Evolutionary conservation across 2,113 vertebrate species (phyloP).

Genomic region (Rhombomys opimus): DNA sequence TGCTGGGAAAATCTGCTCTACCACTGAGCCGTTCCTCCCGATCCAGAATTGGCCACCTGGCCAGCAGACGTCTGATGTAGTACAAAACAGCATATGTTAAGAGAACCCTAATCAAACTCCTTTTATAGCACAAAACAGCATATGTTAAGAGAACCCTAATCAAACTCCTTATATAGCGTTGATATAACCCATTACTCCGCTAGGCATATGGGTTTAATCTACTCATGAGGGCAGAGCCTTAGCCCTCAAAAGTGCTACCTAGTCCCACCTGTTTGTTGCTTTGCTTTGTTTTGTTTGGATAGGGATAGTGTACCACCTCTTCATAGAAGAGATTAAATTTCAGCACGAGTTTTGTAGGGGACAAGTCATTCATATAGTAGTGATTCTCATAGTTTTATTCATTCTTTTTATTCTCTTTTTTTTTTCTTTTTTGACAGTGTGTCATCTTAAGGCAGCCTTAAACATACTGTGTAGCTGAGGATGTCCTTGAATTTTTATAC

Average conservation of each 20-base stretch:
- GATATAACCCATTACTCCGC: too few relatives aligned
- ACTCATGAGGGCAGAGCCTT: neutral
- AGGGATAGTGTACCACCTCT: neutral
- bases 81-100: neutral
- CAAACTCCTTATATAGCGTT: neutral
- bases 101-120: neutral
- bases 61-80: neutral
- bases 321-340: neutral
- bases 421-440: neutral
- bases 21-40: neutral
- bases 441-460: neutral
- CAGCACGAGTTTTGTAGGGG: neutral
- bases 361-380: neutral
- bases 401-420: neutral
- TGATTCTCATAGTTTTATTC: neutral
- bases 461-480: neutral
- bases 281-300: neutral
- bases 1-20: neutral
- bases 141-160: neutral
- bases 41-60: neutral
- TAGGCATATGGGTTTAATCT: neutral
- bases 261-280: neutral
- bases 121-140: neutral
- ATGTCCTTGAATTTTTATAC: neutral
- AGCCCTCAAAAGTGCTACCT: neutral